A percentile compares a stretch with the other conserved stretches of the same genome.
Evolutionary conservation across 2,797 vertebrate genomes (phyloP).

Genomic region (Danio jaintianensis): DNA sequence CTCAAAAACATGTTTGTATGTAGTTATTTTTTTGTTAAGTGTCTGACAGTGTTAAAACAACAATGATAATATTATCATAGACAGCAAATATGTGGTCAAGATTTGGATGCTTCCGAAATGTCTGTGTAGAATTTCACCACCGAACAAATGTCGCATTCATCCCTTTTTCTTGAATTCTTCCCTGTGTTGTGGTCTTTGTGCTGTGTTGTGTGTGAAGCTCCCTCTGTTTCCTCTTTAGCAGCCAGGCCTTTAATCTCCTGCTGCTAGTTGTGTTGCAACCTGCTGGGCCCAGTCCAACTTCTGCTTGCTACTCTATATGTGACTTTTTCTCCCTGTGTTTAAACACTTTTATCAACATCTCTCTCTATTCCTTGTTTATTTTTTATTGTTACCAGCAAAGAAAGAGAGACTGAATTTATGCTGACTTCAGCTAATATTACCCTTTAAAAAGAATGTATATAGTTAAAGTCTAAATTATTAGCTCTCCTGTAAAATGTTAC

Average conservation of each 20-base stretch:
- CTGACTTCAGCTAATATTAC: background rate
- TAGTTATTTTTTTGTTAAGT: no score
- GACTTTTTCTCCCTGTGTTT: background rate
- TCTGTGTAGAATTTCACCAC: background rate
- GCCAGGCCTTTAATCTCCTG: constrained; percentile 54
- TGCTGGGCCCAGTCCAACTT: constrained; percentile 52
- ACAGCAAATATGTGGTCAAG: background rate
- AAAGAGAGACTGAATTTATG: background rate
- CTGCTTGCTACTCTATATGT: constrained; percentile 23
- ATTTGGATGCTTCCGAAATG: background rate
- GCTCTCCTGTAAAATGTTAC: no score
- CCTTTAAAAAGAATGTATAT: background rate
- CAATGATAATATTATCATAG: no score
- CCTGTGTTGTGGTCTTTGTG: background rate
- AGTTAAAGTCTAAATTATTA: no score
- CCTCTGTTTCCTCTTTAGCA: constrained; percentile 41
- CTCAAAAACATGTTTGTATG: no score
- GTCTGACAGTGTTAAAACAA: no score
- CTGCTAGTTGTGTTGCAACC: constrained; percentile 56
- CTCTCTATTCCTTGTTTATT: background rate
- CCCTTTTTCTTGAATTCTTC: background rate
- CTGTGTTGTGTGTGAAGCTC: constrained; percentile 24
- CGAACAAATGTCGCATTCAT: background rate
- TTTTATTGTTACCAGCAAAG: background rate
- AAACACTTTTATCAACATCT: background rate